A percentile compares a stretch with the other conserved stretches of the same genome.
phyloP scores from a whole-genome alignment of 2,888 invertebrate genomes.

The Sphaerophoria rueppellii region DNA sequence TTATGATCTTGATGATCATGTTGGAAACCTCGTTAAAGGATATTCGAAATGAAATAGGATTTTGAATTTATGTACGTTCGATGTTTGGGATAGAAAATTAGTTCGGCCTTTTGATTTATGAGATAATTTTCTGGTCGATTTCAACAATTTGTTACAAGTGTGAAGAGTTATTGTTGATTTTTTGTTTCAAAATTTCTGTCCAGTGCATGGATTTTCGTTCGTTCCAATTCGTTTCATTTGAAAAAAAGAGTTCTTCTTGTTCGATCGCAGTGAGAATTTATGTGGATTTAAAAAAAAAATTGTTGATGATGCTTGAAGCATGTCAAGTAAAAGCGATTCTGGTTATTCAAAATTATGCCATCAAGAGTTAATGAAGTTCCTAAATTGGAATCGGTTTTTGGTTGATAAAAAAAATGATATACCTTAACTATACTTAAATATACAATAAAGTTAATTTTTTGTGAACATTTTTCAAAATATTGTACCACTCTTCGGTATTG shows the following conservation, averaged over 20 bases:
- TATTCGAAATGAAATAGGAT: conserved; percentile 24
- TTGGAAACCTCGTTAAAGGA: conserved; percentile 60
- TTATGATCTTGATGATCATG: conserved; percentile 69
- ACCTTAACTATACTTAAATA: no score
- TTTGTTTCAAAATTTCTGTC: background rate
- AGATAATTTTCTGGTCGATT: conserved; percentile 73
- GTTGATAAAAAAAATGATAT: no score
- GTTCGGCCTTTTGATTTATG: conserved; percentile 64
- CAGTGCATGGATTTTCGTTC: conserved; percentile 12
- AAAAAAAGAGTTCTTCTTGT: background rate
- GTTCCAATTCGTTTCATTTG: background rate
- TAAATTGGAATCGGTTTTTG: no score
- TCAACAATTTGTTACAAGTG: conserved; percentile 69
- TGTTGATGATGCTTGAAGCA: conserved; percentile 4
- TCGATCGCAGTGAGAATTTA: background rate
- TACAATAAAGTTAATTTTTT: no score
- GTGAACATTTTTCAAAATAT: no score
- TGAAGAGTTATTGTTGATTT: background rate
- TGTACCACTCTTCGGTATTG: no score
- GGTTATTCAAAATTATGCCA: no score
- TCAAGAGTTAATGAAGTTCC: no score
- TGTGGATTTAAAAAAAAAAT: background rate
- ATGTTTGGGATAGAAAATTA: conserved; percentile 26
- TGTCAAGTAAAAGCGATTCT: background rate
- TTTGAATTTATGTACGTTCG: background rate